These are phyloP conservation scores for Campoplex capitator DNA, from an alignment of 2,888 invertebrate species.

Conservation along the genomic window DNA sequence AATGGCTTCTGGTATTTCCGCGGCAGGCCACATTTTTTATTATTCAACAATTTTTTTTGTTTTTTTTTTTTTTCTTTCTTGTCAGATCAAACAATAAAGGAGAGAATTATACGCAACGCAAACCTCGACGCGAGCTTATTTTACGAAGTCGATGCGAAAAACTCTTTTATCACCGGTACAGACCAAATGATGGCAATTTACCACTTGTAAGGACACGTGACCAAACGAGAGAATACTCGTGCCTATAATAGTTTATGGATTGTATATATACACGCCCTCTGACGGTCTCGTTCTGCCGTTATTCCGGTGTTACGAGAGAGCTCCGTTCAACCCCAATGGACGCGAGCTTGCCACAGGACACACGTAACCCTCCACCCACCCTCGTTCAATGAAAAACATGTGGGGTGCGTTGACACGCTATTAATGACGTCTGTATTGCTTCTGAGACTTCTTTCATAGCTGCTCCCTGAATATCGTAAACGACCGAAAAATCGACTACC, in stretches of 20 bases:
- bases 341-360: slow-evolving; percentile 42
- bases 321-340: slow-evolving; percentile 61
- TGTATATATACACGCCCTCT: slow-evolving; percentile 72
- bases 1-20: neutral
- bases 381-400: slow-evolving; percentile 59
- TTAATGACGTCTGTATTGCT: slow-evolving; percentile 68
- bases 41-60: neutral
- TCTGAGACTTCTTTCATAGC: slow-evolving; percentile 40
- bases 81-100: slow-evolving; percentile 34
- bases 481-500: slow-evolving; percentile 49
- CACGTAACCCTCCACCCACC: slow-evolving; percentile 26
- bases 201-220: slow-evolving; percentile 81
- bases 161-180: slow-evolving; percentile 68
- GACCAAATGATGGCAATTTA: slow-evolving; percentile 80
- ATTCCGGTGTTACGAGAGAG: slow-evolving; percentile 66
- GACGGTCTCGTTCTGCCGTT: slow-evolving; percentile 63
- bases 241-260: slow-evolving; percentile 79
- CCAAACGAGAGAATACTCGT: slow-evolving; percentile 76
- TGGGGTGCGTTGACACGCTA: slow-evolving; percentile 71
- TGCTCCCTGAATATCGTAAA: slow-evolving; percentile 56
- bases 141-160: slow-evolving; percentile 60
- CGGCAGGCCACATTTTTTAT: neutral
- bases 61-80: neutral
- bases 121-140: slow-evolving; percentile 16
- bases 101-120: slow-evolving; percentile 58